A percentile compares a stretch with the other conserved stretches of the same genome.
phyloP scores from a whole-genome alignment of 37 sponge, comb jelly and placozoan genomes.

The Chondrosia reniformis region DNA sequence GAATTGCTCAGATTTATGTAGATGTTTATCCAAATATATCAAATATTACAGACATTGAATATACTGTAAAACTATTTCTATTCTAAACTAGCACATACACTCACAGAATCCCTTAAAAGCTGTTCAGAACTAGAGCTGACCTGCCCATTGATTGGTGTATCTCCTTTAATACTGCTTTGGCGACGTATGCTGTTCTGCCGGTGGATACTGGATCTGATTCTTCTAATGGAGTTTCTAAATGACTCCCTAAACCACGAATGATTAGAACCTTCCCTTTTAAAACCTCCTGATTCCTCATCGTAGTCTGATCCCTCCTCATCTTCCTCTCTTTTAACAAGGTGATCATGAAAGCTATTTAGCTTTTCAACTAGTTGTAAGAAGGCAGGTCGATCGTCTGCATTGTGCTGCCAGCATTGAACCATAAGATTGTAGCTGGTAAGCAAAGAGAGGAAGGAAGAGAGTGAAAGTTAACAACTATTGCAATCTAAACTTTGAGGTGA shows the following conservation, averaged over 20 bases:
- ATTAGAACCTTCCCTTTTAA: conserved; percentile 1
- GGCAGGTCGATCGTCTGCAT: conserved; percentile 12
- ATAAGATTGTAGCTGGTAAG: conserved; percentile 9
- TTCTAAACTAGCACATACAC: too few species aligned
- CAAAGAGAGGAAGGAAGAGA: too few species aligned
- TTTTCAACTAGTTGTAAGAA: conserved; percentile 7
- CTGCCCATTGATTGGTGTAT: conserved; percentile 6
- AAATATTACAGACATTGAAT: too few species aligned
- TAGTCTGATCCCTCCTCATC: background rate
- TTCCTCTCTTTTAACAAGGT: background rate
- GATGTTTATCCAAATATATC: too few species aligned
- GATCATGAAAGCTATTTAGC: background rate
- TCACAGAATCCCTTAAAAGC: background rate
- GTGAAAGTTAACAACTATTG: too few species aligned
- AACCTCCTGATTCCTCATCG: background rate
- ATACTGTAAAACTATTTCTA: too few species aligned
- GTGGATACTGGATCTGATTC: conserved; percentile 17
- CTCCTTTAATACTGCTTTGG: conserved; percentile 15
- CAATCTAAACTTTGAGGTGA: too few species aligned
- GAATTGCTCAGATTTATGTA: too few species aligned
- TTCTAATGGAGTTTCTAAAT: conserved; percentile 10
- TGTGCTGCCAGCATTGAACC: conserved; percentile 21
- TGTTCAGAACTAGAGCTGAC: background rate
- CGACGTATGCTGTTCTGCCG: background rate
- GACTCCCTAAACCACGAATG: conserved; percentile 14